Conservation (phyloP, 2,113 vertebrate genomes). For the Leiothrix lutea region DNA sequence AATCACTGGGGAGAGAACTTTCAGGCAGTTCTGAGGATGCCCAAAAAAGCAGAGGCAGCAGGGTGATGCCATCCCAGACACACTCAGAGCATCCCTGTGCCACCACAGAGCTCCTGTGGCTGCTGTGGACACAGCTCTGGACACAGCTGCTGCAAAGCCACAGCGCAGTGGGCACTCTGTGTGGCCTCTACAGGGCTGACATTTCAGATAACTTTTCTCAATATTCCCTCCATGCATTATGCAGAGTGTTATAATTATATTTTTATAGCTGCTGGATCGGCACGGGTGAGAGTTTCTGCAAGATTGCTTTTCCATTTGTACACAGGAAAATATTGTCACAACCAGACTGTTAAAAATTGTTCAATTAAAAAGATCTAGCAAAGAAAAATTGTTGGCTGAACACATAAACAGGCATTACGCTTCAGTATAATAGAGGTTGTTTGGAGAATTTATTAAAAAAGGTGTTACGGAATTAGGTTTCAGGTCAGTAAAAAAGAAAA, state of each 20-base stretch:
- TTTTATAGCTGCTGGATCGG: neutral
- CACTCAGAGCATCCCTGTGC: neutral
- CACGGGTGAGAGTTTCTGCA: neutral
- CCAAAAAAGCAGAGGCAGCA: neutral
- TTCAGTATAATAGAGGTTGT: neutral
- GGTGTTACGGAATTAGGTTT: neutral
- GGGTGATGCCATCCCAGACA: fast-evolving
- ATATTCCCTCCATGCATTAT: neutral
- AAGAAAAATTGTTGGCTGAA: neutral
- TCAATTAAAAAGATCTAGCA: neutral
- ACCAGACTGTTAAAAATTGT: neutral
- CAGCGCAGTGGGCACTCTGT: neutral
- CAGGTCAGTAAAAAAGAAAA: neutral
- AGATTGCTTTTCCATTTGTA: neutral
- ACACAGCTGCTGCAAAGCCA: neutral
- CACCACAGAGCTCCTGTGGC: neutral
- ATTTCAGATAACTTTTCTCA: neutral
- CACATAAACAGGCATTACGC: neutral
- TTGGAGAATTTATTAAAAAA: neutral
- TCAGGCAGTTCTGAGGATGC: neutral
- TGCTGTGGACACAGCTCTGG: neutral
- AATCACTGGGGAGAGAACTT: neutral
- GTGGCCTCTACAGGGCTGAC: neutral
- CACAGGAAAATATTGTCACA: neutral
- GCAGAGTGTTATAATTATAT: neutral